phyloP scores from a whole-genome alignment of 2,113 vertebrate genomes.

The Rattus rattus region DNA sequence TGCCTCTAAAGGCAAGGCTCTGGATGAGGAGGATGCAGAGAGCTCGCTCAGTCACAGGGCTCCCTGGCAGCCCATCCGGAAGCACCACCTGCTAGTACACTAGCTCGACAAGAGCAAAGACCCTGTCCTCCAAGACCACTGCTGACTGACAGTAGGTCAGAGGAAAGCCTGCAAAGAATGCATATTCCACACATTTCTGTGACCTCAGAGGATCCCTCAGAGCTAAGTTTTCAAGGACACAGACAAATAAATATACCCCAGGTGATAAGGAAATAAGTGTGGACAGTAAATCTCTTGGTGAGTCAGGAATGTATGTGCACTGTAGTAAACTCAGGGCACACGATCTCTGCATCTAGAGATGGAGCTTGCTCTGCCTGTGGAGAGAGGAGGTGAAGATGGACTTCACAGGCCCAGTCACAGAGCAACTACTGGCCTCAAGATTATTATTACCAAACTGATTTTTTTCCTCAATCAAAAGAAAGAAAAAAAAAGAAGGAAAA shows the following conservation, averaged over 20 bases:
- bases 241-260: not conserved
- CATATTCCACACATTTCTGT: too few species aligned
- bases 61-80: not conserved
- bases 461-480: not conserved
- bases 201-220: not conserved
- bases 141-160: not conserved
- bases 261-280: not conserved
- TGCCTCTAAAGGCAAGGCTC: not conserved
- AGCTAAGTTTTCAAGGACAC: conserved; percentile 1
- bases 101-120: not conserved
- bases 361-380: not conserved
- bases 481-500: too few species aligned
- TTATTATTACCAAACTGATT: not conserved
- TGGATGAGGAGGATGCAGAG: not conserved
- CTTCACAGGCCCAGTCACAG: not conserved
- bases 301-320: not conserved
- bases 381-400: not conserved
- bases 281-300: not conserved
- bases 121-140: not conserved
- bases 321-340: not conserved
- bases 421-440: not conserved
- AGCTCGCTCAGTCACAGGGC: not conserved
- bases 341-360: not conserved
- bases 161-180: not conserved
- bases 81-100: fast-evolving